Base-by-base conservation (phyloP, 2,113 vertebrate genomes). In the Labeo catla region DNA sequence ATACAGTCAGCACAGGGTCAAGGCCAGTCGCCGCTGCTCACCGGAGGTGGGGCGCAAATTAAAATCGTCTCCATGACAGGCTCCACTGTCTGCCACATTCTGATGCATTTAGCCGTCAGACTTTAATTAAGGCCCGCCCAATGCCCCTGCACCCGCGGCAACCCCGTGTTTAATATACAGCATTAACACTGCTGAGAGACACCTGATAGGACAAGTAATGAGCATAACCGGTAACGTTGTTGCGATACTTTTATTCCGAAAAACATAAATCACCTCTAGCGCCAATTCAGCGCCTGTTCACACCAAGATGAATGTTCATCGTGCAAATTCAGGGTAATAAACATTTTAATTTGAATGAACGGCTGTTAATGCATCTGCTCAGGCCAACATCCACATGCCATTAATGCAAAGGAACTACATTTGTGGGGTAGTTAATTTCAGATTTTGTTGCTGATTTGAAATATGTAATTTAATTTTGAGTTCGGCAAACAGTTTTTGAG, bases 1-100 rank as follows among this genome's bases (percentile, higher is more conserved):
- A 96, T 96, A 96, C 96, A 97, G 97, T 97, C 97, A 96, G 96
- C 91, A 94, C 91, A 93, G 96, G 98, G 98, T 99, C 98, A 99
- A 98, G 97, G 98, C 98, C 96, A 95, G 95, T 95, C 94, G 95
- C 96, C 50, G 97, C 97, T 95, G 95, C 96, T 97, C 97, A 98
- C 96, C 96, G 94, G 87, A 95, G 96, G 92, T 89, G 97, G 96
- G 96, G 95, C 95, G 93, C 96, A 97, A 97, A 99, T 99, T 99
- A 98, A 98, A 99, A 98, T 99, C 95, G 97, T 97, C 96, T 96
- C 95, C 96, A 96, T 96, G 96, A 96, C 92, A 96, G 95, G 88
- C 95, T 94, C 28, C 95, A 94, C 93, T 90, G 92, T 93, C 92
- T 92, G 92, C 91, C 90, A 88, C 91, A 93, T 93, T 93, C 94